Evolutionary conservation across 2,888 invertebrate species (phyloP).

Genomic region (Thera britannica): DNA sequence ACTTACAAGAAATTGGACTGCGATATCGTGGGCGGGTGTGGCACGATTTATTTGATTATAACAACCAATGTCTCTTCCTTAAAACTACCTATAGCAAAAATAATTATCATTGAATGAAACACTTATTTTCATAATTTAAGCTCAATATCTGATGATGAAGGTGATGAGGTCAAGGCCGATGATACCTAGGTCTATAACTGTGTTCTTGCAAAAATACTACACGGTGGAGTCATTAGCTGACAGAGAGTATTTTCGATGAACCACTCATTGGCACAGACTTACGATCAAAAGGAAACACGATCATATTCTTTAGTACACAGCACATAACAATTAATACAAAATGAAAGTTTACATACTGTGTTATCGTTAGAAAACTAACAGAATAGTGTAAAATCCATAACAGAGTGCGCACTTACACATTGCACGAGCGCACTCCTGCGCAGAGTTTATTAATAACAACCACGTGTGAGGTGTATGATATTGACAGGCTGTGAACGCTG

Average conservation of each 20-base stretch:
- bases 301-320: background rate
- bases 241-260: too few relatives aligned
- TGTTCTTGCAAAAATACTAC: too few relatives aligned
- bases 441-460: constrained; percentile 74
- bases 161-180: too few relatives aligned
- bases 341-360: constrained; percentile 37
- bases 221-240: too few relatives aligned
- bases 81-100: too few relatives aligned
- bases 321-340: constrained; percentile 4
- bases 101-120: too few relatives aligned
- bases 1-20: background rate
- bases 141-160: too few relatives aligned
- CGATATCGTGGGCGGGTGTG: background rate
- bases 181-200: too few relatives aligned
- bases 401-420: constrained; percentile 59
- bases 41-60: background rate
- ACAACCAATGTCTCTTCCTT: too few relatives aligned
- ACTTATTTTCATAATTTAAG: too few relatives aligned
- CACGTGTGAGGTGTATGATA: constrained; percentile 72
- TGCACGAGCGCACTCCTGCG: constrained; percentile 74
- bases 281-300: background rate
- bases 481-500: constrained; percentile 41
- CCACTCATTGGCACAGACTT: too few relatives aligned
- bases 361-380: constrained; percentile 32
- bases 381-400: constrained; percentile 37